These are phyloP conservation scores for Poecilus cupreus DNA, from an alignment of 2,888 invertebrate genomes.

Conservation along the genomic window DNA sequence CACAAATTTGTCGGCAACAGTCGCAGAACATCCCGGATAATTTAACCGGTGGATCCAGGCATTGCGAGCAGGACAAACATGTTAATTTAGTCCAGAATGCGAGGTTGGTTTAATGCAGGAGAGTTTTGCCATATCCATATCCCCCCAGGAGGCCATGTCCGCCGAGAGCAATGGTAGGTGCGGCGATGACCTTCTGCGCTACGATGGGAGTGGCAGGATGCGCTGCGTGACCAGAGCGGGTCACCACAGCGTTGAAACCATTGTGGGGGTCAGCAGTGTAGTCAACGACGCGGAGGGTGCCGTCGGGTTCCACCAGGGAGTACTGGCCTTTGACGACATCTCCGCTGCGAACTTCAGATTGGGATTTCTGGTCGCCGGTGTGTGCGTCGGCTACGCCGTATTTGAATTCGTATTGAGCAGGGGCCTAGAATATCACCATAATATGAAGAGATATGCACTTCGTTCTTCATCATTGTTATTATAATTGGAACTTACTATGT, in stretches of 20 bases:
- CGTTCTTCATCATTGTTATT: too few relatives aligned
- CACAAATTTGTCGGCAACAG: conserved; percentile 2
- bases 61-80: not conserved
- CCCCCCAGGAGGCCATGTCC: conserved; percentile 57
- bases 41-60: conserved; percentile 7
- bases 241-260: conserved; percentile 73
- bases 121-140: not conserved
- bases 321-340: conserved; percentile 77
- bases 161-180: conserved; percentile 63
- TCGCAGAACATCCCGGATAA: not conserved
- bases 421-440: conserved; percentile 69
- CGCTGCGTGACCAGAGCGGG: conserved; percentile 75
- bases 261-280: conserved; percentile 77
- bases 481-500: too few relatives aligned
- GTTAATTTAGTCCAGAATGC: not conserved
- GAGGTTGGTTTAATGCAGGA: not conserved
- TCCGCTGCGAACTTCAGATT: conserved; percentile 75
- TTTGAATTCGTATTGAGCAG: conserved; percentile 78
- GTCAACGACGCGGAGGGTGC: conserved; percentile 76
- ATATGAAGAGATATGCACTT: not conserved
- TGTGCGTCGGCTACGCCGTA: conserved; percentile 77
- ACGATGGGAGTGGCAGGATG: conserved; percentile 72
- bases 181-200: conserved; percentile 66
- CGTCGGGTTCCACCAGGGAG: conserved; percentile 76
- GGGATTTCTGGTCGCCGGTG: conserved; percentile 77